These are phyloP conservation scores for Porites lutea DNA, from an alignment of 64 coral and sea anemone species.

Conservation along the genomic window DNA sequence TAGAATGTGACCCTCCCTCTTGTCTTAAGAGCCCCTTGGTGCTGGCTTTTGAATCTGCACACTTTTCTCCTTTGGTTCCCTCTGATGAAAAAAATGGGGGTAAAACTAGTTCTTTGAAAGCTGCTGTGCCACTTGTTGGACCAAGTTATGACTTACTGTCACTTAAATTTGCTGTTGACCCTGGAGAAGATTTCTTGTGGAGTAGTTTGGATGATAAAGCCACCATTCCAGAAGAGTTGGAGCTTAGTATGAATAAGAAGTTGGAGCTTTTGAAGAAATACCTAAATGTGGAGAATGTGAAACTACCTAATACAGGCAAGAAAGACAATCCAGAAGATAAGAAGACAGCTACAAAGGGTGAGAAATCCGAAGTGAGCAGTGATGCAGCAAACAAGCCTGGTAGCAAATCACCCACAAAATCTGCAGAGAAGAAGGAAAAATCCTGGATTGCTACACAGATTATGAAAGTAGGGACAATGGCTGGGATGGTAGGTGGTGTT, in stretches of 20 bases:
- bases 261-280: constrained; percentile 82
- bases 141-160: constrained; percentile 79
- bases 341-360: constrained; percentile 38
- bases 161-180: constrained; percentile 81
- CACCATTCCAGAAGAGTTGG: constrained; percentile 30
- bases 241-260: constrained; percentile 62
- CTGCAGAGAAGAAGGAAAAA: constrained; percentile 63
- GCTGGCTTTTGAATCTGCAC: constrained; percentile 89
- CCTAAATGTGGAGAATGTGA: constrained; percentile 71
- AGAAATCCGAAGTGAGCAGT: constrained; percentile 33
- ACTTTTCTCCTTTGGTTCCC: constrained; percentile 91
- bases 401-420: constrained; percentile 37
- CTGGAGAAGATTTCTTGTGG: constrained; percentile 83
- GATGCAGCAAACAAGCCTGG: background rate
- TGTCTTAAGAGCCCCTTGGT: constrained; percentile 85
- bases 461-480: constrained; percentile 73
- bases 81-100: constrained; percentile 56
- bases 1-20: constrained; percentile 73
- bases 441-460: constrained; percentile 82
- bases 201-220: constrained; percentile 55
- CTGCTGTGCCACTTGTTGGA: constrained; percentile 82
- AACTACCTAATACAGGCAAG: constrained; percentile 54
- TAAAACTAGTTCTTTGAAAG: constrained; percentile 31
- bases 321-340: constrained; percentile 47
- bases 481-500: constrained; percentile 54